Conservation (phyloP, 1,140 invertebrate species). For the Lasioglossum baleicum region DNA sequence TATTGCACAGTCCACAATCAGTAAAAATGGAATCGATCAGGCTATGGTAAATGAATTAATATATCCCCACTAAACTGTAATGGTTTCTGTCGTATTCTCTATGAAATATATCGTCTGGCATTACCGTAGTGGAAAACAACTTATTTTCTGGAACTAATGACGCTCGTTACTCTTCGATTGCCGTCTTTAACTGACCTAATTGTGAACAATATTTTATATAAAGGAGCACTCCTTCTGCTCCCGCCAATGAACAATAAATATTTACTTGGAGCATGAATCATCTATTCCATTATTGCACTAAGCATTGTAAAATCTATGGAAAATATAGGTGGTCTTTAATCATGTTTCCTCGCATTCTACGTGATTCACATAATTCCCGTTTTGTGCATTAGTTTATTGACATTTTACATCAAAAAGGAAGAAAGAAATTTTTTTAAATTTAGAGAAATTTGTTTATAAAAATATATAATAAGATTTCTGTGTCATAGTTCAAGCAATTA, state of each 20-base stretch:
- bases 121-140: constrained; percentile 3
- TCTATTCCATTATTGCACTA: not conserved
- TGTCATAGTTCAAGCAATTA: no score
- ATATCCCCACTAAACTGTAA: not conserved
- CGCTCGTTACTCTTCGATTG: not conserved
- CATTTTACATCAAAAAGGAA: no score
- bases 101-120: not conserved
- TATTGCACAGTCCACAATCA: not conserved
- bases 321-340: no score
- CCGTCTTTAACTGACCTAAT: not conserved
- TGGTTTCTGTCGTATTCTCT: not conserved
- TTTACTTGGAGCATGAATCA: not conserved
- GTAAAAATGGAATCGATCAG: not conserved
- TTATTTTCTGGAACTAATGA: constrained; percentile 6
- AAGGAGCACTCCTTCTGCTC: not conserved
- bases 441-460: no score
- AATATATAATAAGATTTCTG: no score
- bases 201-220: constrained; percentile 5
- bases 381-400: no score
- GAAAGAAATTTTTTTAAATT: no score
- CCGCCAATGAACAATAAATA: not conserved
- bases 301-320: not conserved
- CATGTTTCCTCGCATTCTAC: no score
- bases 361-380: no score
- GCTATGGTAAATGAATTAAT: not conserved